Evolutionary conservation across 2,113 vertebrate species (phyloP).

Genomic region (Addax nasomaculatus): DNA sequence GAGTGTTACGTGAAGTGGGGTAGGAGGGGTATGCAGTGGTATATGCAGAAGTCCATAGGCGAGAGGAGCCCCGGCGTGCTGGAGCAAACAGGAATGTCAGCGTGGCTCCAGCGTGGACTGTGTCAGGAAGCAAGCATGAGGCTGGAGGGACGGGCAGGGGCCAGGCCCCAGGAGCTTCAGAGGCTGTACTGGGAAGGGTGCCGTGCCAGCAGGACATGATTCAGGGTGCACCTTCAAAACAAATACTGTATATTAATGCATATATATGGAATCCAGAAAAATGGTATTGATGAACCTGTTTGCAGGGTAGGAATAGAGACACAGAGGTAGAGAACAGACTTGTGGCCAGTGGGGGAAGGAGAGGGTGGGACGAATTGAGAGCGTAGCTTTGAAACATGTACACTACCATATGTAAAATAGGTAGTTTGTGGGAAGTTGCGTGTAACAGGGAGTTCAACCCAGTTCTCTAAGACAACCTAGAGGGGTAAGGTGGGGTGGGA

Average conservation of each 20-base stretch:
- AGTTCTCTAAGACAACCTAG: neutral
- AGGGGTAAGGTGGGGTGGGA: neutral
- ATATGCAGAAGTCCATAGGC: neutral
- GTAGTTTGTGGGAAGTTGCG: neutral
- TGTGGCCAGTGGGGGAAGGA: neutral
- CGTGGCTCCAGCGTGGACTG: neutral
- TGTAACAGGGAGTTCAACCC: neutral
- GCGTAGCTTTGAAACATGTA: neutral
- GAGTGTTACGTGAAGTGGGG: neutral
- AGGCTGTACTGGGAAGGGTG: no score
- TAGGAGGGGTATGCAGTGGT: neutral
- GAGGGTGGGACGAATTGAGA: neutral
- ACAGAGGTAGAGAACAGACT: neutral
- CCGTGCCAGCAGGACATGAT: rapidly evolving
- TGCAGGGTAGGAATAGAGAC: neutral
- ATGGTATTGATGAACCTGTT: neutral
- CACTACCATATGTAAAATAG: neutral
- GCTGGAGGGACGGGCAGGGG: no score
- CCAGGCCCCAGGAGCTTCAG: neutral
- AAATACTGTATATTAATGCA: neutral
- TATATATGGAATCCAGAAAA: neutral
- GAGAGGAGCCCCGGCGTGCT: neutral
- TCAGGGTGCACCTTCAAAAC: neutral
- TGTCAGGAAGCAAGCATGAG: neutral
- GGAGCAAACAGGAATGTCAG: neutral